Conservation (phyloP, 2,797 vertebrate genomes). For the Aerospiza tachiro region DNA sequence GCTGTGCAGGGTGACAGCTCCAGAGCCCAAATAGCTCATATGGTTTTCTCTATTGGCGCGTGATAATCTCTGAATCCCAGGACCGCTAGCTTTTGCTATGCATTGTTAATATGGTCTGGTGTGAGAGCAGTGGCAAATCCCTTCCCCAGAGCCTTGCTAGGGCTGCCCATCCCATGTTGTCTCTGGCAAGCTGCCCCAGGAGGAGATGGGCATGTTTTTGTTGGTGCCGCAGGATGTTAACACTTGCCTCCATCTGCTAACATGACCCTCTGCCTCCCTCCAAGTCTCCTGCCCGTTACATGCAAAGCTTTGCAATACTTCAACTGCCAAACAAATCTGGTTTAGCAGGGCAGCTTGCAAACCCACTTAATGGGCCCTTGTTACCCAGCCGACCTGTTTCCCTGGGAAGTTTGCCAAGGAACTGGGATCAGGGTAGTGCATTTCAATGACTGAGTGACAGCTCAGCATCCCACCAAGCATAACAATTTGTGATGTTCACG, state of each 20-base stretch:
- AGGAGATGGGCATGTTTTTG: neutral
- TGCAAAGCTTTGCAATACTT: neutral
- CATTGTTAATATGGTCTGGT: neutral
- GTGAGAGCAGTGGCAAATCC: neutral
- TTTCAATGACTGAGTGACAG: neutral
- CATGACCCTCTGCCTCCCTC: neutral
- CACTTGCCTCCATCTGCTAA: neutral
- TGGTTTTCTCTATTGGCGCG: neutral
- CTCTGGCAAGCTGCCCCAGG: neutral
- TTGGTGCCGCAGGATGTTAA: neutral
- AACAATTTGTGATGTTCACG: accelerated
- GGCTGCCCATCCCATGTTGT: neutral
- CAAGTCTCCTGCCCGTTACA: neutral
- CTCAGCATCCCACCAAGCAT: neutral
- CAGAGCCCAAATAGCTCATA: neutral
- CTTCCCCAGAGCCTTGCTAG: neutral
- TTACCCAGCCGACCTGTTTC: neutral
- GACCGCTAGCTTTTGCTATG: accelerated
- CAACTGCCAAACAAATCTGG: neutral
- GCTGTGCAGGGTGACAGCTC: neutral
- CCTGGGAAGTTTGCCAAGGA: neutral
- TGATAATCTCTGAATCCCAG: neutral
- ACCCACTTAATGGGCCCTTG: neutral
- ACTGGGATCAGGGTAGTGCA: accelerated
- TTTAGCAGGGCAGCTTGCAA: neutral